Conservation (phyloP, 2,888 invertebrate species). For the Barypeithes pellucidus region DNA sequence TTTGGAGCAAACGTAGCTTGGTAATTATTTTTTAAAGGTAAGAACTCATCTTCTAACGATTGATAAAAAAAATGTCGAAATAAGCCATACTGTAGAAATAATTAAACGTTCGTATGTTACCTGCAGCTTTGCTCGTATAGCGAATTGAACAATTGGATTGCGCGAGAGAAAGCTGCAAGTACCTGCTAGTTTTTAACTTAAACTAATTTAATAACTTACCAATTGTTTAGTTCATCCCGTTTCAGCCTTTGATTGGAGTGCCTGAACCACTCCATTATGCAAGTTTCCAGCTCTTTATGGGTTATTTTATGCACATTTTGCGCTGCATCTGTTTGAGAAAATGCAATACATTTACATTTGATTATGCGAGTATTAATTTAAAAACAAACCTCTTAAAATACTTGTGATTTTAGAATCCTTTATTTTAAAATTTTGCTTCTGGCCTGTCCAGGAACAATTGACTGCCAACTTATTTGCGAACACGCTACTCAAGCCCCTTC, state of each 20-base stretch:
- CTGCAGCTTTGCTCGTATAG: too few relatives aligned
- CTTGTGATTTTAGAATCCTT: background rate
- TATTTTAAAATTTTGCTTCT: background rate
- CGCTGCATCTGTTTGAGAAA: background rate
- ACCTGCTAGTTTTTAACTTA: too few relatives aligned
- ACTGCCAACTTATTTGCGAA: background rate
- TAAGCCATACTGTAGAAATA: too few relatives aligned
- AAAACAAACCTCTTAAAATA: background rate
- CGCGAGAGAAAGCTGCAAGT: too few relatives aligned
- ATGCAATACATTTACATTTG: background rate
- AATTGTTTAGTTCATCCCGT: background rate
- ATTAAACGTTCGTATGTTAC: too few relatives aligned
- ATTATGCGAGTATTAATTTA: background rate
- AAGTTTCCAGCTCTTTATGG: background rate
- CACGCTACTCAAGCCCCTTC: background rate
- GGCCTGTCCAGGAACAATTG: background rate
- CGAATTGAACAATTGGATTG: too few relatives aligned
- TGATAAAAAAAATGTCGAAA: too few relatives aligned
- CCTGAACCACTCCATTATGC: background rate
- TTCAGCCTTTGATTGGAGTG: background rate
- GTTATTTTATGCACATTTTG: background rate
- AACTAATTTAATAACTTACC: too few relatives aligned
- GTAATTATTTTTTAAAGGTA: too few relatives aligned
- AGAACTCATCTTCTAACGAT: too few relatives aligned
- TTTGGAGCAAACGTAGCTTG: too few relatives aligned